phyloP scores from a whole-genome alignment of 2,113 vertebrate genomes.

The Eulemur rufifrons region DNA sequence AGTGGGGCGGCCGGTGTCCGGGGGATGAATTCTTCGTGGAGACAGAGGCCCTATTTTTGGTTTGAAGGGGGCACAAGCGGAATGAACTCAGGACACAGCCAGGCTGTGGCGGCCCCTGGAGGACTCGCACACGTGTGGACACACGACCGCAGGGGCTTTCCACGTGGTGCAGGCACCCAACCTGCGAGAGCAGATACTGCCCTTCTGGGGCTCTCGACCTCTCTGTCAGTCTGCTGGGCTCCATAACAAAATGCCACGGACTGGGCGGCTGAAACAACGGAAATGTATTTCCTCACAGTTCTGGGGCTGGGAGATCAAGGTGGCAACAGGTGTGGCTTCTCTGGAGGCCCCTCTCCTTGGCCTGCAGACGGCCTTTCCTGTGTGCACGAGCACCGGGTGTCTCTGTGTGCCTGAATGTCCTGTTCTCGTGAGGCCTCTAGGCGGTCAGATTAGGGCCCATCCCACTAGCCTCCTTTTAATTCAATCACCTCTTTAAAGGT shows the following conservation, averaged over 20 bases:
- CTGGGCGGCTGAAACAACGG: background rate
- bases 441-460: background rate
- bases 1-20: background rate
- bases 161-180: background rate
- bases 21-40: background rate
- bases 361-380: background rate
- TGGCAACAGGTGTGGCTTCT: background rate
- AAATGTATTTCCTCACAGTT: background rate
- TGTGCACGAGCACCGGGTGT: rapidly evolving
- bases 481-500: background rate
- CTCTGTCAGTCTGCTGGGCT: background rate
- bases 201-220: background rate
- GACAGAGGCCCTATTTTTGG: background rate
- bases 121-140: background rate
- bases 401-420: background rate
- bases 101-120: background rate
- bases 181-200: background rate
- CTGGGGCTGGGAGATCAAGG: background rate
- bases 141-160: background rate
- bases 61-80: background rate
- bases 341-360: background rate
- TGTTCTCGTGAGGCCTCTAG: background rate
- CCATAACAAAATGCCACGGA: background rate
- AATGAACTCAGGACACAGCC: background rate
- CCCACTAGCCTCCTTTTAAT: background rate